Evolutionary conservation across 2,797 vertebrate genomes (phyloP), one percentile per base, ranked within the genome.

Genomic region (Gadopsis bispinosus): DNA sequence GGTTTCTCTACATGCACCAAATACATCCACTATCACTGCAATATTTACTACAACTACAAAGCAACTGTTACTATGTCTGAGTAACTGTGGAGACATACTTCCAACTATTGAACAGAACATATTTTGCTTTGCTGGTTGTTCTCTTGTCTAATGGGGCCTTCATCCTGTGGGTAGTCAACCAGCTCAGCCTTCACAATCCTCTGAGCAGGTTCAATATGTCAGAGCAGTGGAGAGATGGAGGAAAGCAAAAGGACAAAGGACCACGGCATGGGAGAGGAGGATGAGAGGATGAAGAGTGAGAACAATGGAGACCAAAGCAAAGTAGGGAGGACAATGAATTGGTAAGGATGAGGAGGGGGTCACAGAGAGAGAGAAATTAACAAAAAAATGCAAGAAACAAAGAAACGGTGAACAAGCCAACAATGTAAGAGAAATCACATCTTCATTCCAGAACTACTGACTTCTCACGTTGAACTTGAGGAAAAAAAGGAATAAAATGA

Each of bases 161-260:
- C 97, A 87, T 98, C 97, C 93, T 99, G 97, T 29, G 95, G 96
- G 90, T 97, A 98, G 93, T 96, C 94, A 95, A 99, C 97, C 96
- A 99, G 94, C 94, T 96, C 96, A 89, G 97, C 97, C 95, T 97
- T 98, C 93, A 99, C 96, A 92, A 99, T 96, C 95, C 81, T 95
- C 98, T 99, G 96, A 93, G 92, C 91, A 87, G 79, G 39, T 88
- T 94, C 73, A 74, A 77, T 33, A 55, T 53, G 55, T 67, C 74
- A 77, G 56, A 80, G 26, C 63, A 66, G 75, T 6, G 7, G 43
- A 70, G 61, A 67, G 66, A 88, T 62, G 74, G 55, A 83, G 63
- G 66, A 33, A 43, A 64, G 59, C 31, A 75, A 69, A 73, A 50
- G 35, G 56, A 69, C 7, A n/a, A 31, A 60, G 10, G 51, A 76